Conservation (phyloP, 2,797 vertebrate genomes). For the Enteromius radiatus region DNA sequence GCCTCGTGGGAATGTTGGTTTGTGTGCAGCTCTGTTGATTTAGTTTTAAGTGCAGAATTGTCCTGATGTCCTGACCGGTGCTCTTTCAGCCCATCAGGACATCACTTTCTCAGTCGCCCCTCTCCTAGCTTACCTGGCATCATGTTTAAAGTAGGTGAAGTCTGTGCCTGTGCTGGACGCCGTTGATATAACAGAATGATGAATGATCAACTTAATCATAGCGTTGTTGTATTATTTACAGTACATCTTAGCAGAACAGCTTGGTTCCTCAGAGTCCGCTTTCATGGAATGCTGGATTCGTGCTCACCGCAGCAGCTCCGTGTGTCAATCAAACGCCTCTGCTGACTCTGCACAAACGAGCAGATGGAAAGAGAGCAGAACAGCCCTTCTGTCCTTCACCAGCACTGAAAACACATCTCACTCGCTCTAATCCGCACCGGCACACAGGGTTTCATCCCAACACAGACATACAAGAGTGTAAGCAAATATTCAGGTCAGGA, state of each 20-base stretch:
- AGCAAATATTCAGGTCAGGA: background rate
- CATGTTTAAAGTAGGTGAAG: background rate
- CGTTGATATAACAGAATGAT: conserved; percentile 4
- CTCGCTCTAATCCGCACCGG: conserved; percentile 3
- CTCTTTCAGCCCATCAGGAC: background rate
- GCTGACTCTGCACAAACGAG: conserved; percentile 16
- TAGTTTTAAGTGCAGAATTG: conserved; percentile 25
- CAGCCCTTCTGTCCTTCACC: conserved; percentile 10
- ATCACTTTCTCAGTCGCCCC: conserved; percentile 2
- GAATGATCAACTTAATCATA: background rate
- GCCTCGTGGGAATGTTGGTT: conserved; percentile 75
- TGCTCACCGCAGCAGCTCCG: conserved; percentile 32
- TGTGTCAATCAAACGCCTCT: conserved; percentile 33
- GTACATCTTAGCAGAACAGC: conserved; percentile 17
- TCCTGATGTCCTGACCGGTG: conserved; percentile 1
- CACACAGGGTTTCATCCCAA: background rate
- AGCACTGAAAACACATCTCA: conserved; percentile 21
- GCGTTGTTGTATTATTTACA: conserved; percentile 10
- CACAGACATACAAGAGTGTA: background rate
- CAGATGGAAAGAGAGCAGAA: conserved; percentile 25
- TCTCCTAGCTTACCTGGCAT: conserved; percentile 5
- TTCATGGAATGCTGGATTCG: conserved; percentile 28
- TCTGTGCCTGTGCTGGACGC: background rate
- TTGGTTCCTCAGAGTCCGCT: conserved; percentile 33
- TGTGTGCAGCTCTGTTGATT: conserved; percentile 23